Evolutionary conservation across 1,140 invertebrate genomes (phyloP).

Genomic region (Carposina sasakii): DNA sequence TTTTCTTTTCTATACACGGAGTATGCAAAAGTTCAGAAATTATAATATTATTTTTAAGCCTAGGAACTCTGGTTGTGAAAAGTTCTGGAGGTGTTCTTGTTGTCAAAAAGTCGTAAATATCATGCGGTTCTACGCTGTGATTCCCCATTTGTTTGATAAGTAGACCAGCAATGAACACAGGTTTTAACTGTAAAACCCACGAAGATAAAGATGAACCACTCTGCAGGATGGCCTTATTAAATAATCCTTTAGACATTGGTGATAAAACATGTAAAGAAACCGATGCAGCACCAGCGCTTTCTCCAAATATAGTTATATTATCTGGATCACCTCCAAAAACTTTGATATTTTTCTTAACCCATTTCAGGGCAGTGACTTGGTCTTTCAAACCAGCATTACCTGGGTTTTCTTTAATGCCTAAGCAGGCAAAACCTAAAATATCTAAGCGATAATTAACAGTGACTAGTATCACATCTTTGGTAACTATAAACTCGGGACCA

Average conservation of each 20-base stretch:
- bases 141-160: constrained; percentile 42
- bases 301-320: constrained; percentile 66
- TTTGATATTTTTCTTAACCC: constrained; percentile 60
- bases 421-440: constrained; percentile 65
- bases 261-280: constrained; percentile 72
- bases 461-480: constrained; percentile 79
- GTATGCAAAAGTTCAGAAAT: constrained; percentile 41
- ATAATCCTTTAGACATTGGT: constrained; percentile 69
- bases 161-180: constrained; percentile 40
- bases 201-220: constrained; percentile 69
- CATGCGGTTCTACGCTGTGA: constrained; percentile 26
- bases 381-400: constrained; percentile 71
- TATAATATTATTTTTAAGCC: constrained; percentile 34
- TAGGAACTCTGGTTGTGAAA: constrained; percentile 39
- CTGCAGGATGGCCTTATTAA: constrained; percentile 72
- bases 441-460: constrained; percentile 86
- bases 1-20: constrained; percentile 41
- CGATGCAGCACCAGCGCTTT: constrained; percentile 64
- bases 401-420: constrained; percentile 54
- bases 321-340: constrained; percentile 64
- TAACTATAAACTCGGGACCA: constrained; percentile 73
- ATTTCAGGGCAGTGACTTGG: constrained; percentile 61
- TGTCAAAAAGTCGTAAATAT: constrained; percentile 45
- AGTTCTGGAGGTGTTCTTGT: constrained; percentile 40
- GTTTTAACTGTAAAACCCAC: constrained; percentile 46